Conservation (phyloP, 2,797 vertebrate species). For the Epinephelus coioides region DNA sequence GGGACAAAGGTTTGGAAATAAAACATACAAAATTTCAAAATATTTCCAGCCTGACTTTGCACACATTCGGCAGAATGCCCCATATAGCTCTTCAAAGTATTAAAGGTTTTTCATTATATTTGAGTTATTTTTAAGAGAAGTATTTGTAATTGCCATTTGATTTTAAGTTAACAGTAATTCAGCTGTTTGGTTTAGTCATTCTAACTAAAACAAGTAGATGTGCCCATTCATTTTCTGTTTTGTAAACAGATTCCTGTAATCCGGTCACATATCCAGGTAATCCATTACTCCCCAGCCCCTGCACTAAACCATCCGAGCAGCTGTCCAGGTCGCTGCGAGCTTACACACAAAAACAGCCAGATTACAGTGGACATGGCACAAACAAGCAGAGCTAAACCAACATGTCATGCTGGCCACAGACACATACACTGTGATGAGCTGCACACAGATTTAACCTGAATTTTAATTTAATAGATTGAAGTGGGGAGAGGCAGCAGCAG, state of each 20-base stretch:
- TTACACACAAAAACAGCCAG: constrained; percentile 35
- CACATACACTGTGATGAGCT: constrained; percentile 52
- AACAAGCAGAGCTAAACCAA: constrained; percentile 50
- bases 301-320: constrained; percentile 47
- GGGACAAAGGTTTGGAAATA: too few species aligned
- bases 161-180: neutral
- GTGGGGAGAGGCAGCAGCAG: constrained; percentile 70
- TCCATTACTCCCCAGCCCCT: constrained; percentile 36
- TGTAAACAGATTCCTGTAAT: constrained; percentile 40
- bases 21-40: too few species aligned
- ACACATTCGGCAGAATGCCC: too few species aligned
- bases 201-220: neutral
- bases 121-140: too few species aligned
- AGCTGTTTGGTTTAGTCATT: neutral
- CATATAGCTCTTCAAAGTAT: too few species aligned
- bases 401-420: constrained; percentile 57
- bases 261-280: constrained; percentile 58
- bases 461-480: constrained; percentile 79
- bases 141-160: neutral
- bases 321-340: constrained; percentile 49
- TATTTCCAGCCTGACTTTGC: too few species aligned
- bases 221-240: neutral
- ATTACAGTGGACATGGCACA: constrained; percentile 62
- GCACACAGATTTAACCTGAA: constrained; percentile 69
- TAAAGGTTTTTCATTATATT: too few species aligned